Evolutionary conservation across 2,888 invertebrate genomes (phyloP), one percentile per base, ranked within the genome.

Genomic region (Epinotia nisella): DNA sequence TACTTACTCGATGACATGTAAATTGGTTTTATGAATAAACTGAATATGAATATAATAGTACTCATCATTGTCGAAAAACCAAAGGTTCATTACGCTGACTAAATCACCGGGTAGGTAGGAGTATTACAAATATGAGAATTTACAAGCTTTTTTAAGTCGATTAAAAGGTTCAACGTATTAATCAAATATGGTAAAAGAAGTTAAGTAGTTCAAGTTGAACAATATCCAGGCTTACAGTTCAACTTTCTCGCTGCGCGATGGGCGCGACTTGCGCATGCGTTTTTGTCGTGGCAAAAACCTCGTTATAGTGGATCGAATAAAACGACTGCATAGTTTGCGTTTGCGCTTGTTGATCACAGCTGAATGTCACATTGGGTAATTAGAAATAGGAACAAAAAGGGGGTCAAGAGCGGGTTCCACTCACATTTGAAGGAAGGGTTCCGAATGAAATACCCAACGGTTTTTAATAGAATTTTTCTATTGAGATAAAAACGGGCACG

Each of bases 231-330:
- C 76, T 78, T 79, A 82, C 79, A 82, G 80, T 79, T 78, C 78
- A 82, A 87, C 88, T 90, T 88, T 90, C 89, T 87, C 87, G 84
- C 35, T 35, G 35, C 55, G 80, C 78, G 84, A 85, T 83, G 85
- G 82, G 83, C 85, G 84, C 61, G 61, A n/a, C 45, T 21, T 45
- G 53, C 19, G 35, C 84, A 84, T 84, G 79, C 78, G 81, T 87
- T 87, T 89, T 89, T 89, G 84, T 83, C 75, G 75, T 65, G 49
- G 76, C 81, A 87, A 87, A 87, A 88, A 89, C 86, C 87, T 87
- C 83, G 87, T 89, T 88, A n/a, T n/a, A 85, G 78, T 76, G 77
- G 78, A 76, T 78, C 82, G 81, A 85, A 84, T 83, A 82, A 87
- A 88, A 86, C 79, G 83, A 85, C 78, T 83, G 79, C 72, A 75